phyloP scores from a whole-genome alignment of 2,113 vertebrate species.

The Orthonyx spaldingii region DNA sequence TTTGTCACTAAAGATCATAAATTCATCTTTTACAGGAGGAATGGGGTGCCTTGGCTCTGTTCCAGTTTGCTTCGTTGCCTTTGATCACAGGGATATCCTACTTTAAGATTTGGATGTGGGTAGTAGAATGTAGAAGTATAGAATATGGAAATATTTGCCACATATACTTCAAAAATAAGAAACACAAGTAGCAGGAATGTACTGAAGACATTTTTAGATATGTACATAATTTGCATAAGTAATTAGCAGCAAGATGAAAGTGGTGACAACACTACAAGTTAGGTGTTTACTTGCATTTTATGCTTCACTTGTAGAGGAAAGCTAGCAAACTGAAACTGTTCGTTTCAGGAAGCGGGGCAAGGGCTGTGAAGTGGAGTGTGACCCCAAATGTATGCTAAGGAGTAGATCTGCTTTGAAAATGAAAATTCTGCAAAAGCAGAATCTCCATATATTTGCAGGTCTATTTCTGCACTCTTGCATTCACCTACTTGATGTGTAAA shows the following conservation, averaged over 20 bases:
- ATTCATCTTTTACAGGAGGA: not conserved
- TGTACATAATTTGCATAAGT: not conserved
- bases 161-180: not conserved
- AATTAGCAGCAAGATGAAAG: not conserved
- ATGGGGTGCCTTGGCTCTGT: not conserved
- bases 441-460: constrained; percentile 5
- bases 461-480: not conserved
- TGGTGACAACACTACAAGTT: not conserved
- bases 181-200: not conserved
- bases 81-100: not conserved
- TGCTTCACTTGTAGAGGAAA: not conserved
- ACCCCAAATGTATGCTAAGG: not conserved
- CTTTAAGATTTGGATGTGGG: not conserved
- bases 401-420: not conserved
- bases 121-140: not conserved
- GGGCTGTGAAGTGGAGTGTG: not conserved
- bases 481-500: not conserved
- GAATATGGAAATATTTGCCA: not conserved
- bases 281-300: not conserved
- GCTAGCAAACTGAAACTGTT: not conserved
- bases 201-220: not conserved
- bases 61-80: not conserved
- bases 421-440: not conserved
- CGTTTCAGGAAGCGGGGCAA: not conserved
- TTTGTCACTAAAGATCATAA: not conserved